Base-by-base conservation (phyloP, 2,888 invertebrate genomes). In the Vanessa cardui region DNA sequence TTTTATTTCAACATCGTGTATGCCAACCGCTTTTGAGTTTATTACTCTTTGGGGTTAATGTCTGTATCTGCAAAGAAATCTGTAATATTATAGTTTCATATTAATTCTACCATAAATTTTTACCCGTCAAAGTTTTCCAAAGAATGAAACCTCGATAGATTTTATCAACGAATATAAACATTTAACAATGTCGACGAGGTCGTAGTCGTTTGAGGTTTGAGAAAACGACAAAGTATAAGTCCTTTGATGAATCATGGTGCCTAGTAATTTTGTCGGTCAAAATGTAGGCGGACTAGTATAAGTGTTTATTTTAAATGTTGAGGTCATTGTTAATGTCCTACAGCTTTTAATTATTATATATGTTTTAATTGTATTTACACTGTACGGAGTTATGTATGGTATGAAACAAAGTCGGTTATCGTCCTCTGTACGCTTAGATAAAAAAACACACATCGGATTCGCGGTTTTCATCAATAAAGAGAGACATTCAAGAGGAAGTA, bases 21-120 rank as follows among this genome's bases (percentile, higher is more conserved):
- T 39, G 26, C 9, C 39, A 21, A 31, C 15, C 39, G 21, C 21
- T 31, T 18, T 58, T 15, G 16, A 59, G 64, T 50, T 59, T 59
- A 58, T 64, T 64, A 52, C 64, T 45, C 45, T 50, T 59, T 49
- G 50, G n/a, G 59, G 64, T 64, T 45, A 64, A 64, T 26, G 50
- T 45, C 50, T 31, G 20, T 20, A 33, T 50, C 58, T 31, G 39
- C 26, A 50, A 50, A 50, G 1, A 20, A 56, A 39, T 56, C 47
- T 4, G 16, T 39, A 47, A n/a, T 47, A 47, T n/a, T 7, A 16
- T n/a, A 16, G 18, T 47, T 47, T 47, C n/a, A 47, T 18, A 47
- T n/a, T n/a, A 16, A 47, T 47, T 47, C 7, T 7, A 47, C 47
- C 47, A 47, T 47, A 47, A 47, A 56, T 18, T 56, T 39, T 9